phyloP scores from a whole-genome alignment of 2,113 vertebrate genomes.

The Actenoides lindsayi region DNA sequence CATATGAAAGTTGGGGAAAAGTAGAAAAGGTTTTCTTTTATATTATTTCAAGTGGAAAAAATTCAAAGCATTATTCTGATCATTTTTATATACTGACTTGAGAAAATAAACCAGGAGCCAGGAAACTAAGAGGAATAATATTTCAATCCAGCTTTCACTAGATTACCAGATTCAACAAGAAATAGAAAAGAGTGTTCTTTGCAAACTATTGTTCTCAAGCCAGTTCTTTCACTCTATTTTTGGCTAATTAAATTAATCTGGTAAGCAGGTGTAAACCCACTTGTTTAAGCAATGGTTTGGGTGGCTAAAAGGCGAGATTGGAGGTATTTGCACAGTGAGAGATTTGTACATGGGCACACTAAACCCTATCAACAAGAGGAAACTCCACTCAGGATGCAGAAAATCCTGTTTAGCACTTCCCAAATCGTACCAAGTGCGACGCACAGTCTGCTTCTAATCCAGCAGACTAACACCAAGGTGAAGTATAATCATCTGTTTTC shows the following conservation, averaged over 20 bases:
- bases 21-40: not conserved
- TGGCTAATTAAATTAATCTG: conserved; percentile 87
- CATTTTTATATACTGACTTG: not conserved
- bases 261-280: conserved; percentile 86
- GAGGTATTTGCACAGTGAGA: conserved; percentile 54
- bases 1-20: fast-evolving
- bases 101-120: not conserved
- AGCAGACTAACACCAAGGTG: not conserved
- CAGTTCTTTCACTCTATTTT: conserved; percentile 76
- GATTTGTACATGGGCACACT: conserved; percentile 56
- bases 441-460: not conserved
- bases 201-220: conserved; percentile 71
- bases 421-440: conserved; percentile 9
- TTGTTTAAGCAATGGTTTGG: conserved; percentile 78
- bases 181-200: not conserved
- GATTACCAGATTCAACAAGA: conserved; percentile 7
- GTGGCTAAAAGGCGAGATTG: conserved; percentile 64
- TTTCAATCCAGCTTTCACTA: not conserved
- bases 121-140: not conserved
- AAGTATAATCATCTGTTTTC: not conserved
- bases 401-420: conserved; percentile 70
- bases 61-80: not conserved
- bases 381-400: conserved; percentile 69
- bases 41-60: not conserved
- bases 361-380: conserved; percentile 62